Evolutionary conservation across 1,140 invertebrate species (phyloP).

Genomic region (Lordiphosa clarofinis): DNA sequence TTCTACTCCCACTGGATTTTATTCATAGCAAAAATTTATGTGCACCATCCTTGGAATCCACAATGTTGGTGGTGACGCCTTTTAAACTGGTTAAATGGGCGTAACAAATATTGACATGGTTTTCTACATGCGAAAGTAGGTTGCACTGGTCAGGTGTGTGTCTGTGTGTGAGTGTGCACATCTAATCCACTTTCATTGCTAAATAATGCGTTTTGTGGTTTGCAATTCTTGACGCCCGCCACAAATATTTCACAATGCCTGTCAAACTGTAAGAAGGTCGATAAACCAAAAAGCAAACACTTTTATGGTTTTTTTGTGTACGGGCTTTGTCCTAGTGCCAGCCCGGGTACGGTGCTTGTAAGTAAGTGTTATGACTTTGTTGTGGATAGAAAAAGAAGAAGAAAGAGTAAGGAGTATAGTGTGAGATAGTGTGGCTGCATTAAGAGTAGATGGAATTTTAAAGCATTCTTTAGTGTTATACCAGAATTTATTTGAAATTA

Average conservation of each 20-base stretch:
- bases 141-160: slow-evolving; percentile 42
- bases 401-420: too few relatives aligned
- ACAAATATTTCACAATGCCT: slow-evolving; percentile 8
- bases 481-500: too few relatives aligned
- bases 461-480: too few relatives aligned
- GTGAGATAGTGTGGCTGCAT: too few relatives aligned
- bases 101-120: slow-evolving; percentile 67
- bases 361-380: too few relatives aligned
- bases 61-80: slow-evolving; percentile 32
- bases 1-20: too few relatives aligned
- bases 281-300: slow-evolving; percentile 53
- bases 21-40: too few relatives aligned
- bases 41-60: background rate
- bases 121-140: slow-evolving; percentile 53
- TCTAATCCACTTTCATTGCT: slow-evolving; percentile 72
- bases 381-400: too few relatives aligned
- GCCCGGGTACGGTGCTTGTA: too few relatives aligned
- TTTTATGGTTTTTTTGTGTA: slow-evolving; percentile 63
- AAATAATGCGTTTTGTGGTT: slow-evolving; percentile 54
- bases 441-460: too few relatives aligned
- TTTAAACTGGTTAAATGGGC: slow-evolving; percentile 70
- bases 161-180: too few relatives aligned
- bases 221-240: slow-evolving; percentile 19
- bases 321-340: too few relatives aligned
- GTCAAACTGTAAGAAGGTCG: slow-evolving; percentile 38